Base-by-base conservation (phyloP, 1,140 invertebrate genomes). In the Microplitis mediator region DNA sequence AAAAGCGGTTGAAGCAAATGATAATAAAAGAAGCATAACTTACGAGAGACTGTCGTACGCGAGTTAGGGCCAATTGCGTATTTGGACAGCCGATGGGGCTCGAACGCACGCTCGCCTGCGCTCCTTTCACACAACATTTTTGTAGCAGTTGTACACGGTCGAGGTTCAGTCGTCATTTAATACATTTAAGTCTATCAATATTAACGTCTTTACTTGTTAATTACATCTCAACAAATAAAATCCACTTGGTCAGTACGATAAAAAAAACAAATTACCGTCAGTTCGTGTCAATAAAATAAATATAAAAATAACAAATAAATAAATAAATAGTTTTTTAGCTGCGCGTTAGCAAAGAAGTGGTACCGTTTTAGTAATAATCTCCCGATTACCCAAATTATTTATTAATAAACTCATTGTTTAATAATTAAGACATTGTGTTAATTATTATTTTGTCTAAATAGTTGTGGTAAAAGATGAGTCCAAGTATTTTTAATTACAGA, bases 11-110 rank as follows among this genome's bases (percentile, higher is more conserved):
- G 79, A 85, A 87, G 86, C 86, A 87, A 87, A 87, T 87, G 79
- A 87, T 87, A 87, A 85, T 87, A 86, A 84, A 87, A 87, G 84
- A 87, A 87, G 84, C 85, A 87, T 86, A 87, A 87, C 86, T 87
- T 87, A 87, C 86, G 84, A 87, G 83, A 85, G 81, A 85, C 81
- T 81, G 81, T 85, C 82, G 84, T 83, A 86, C 83, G 84, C 85
- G 85, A 84, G 82, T 81, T 80, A 81, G 81, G 85, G 70, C 77
- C 84, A 82, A 80, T 85, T 82, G 80, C 81, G 77, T 83, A 78
- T 45, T 83, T 82, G 77, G 78, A 76, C 78, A 77, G 78, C 80
- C 76, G 52, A 39, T 77, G 79, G 81, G 74, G 32, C 80, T 84
- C 81, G 81, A 81, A 80, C 76, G 79, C 76, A 84, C 79, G 81